These are phyloP conservation scores for Platalea minor DNA, from an alignment of 2,797 vertebrate species.

Conservation along the genomic window DNA sequence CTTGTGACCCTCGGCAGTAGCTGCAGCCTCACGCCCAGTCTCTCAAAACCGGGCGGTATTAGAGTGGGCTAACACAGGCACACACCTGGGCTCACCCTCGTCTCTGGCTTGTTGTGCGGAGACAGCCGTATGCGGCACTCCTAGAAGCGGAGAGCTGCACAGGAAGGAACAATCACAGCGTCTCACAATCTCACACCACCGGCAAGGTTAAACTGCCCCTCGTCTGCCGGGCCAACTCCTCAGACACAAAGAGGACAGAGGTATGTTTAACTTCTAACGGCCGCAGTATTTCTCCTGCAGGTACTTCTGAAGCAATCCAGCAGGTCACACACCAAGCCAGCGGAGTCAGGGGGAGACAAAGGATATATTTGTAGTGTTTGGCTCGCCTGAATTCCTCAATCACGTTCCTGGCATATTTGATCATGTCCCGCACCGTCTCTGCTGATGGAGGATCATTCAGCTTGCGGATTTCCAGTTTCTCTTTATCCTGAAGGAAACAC, in stretches of 20 bases:
- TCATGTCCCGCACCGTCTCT: constrained; percentile 82
- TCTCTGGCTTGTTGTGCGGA: neutral
- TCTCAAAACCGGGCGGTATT: neutral
- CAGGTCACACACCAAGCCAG: neutral
- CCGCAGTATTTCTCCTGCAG: neutral
- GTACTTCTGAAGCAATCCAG: neutral
- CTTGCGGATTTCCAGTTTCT: constrained; percentile 87
- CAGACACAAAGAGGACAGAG: neutral
- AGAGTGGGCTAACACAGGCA: neutral
- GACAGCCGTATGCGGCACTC: neutral
- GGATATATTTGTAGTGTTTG: constrained; percentile 93
- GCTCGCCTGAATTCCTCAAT: constrained; percentile 88
- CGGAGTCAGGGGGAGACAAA: constrained; percentile 58
- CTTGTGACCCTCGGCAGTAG: neutral
- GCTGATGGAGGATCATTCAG: constrained; percentile 76
- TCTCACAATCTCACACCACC: neutral
- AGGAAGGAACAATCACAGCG: neutral
- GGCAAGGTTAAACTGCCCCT: neutral
- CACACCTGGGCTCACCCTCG: neutral
- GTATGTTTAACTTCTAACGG: neutral
- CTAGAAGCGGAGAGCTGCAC: rapidly evolving
- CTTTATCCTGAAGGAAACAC: constrained; percentile 81
- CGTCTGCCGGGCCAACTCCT: neutral
- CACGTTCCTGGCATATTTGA: constrained; percentile 85
- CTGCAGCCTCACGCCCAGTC: neutral